These are phyloP conservation scores for Deroptyus accipitrinus DNA, from an alignment of 2,113 vertebrate genomes.

Conservation along the genomic window DNA sequence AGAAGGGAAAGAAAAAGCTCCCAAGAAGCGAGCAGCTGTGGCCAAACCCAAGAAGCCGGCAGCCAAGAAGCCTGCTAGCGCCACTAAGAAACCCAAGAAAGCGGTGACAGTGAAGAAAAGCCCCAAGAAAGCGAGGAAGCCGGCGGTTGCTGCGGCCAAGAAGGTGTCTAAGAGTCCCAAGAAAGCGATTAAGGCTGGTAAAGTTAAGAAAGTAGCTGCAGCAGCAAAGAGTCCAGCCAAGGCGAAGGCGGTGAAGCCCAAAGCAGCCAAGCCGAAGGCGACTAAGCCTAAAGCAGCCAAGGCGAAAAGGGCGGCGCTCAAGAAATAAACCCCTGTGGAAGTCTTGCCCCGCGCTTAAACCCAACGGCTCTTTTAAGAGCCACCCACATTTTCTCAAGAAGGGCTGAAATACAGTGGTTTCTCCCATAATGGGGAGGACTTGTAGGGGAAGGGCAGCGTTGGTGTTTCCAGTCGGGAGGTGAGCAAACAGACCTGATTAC, in stretches of 20 bases:
- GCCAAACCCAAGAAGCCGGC: not conserved
- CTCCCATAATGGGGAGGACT: not conserved
- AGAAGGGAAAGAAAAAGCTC: fast-evolving
- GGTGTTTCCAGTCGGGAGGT: not conserved
- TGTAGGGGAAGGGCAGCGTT: not conserved
- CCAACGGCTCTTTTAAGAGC: constrained; percentile 28
- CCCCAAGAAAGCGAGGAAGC: not conserved
- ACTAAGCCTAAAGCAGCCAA: not conserved
- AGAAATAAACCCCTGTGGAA: fast-evolving
- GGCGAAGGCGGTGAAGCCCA: fast-evolving
- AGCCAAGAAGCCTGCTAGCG: not conserved
- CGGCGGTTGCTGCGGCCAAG: not conserved
- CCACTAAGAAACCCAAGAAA: not conserved
- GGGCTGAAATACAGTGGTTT: not conserved
- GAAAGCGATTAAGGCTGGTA: not conserved
- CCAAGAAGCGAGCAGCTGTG: fast-evolving
- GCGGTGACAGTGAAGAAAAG: not conserved
- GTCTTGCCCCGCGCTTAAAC: fast-evolving
- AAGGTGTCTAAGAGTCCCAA: constrained; percentile 49
- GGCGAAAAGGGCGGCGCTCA: not conserved
- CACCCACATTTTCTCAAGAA: not conserved
- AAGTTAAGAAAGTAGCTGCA: fast-evolving
- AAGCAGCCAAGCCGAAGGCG: not conserved
- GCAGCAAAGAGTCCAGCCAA: not conserved
- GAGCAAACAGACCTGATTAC: not conserved